Conservation (phyloP, 2,797 vertebrate genomes). For the Tarsius wallacei region DNA sequence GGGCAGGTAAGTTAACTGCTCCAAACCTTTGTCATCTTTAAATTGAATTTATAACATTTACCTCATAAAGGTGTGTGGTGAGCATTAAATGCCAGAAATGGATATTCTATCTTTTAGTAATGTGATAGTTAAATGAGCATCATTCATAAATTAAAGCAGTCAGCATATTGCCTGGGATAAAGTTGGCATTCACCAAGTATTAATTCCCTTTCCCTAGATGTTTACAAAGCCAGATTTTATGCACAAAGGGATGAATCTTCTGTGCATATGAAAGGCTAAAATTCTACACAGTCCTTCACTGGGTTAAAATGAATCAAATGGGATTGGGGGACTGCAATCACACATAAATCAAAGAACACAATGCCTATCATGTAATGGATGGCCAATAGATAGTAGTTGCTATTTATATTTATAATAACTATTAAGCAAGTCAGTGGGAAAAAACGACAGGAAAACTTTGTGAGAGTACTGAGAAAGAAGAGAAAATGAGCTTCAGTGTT, state of each 20-base stretch:
- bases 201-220: conserved; percentile 13
- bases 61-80: neutral
- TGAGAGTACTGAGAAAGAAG: neutral
- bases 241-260: neutral
- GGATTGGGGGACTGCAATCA: conserved; percentile 39
- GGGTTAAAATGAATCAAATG: neutral
- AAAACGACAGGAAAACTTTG: neutral
- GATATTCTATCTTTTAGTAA: conserved; percentile 46
- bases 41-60: conserved; percentile 43
- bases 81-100: conserved; percentile 52
- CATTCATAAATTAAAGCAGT: conserved; percentile 52
- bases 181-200: neutral
- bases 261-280: neutral
- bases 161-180: neutral
- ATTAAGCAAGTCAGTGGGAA: neutral
- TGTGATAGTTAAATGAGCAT: conserved; percentile 41
- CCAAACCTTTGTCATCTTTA: conserved; percentile 18
- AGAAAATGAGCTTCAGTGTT: neutral
- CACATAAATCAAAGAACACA: neutral
- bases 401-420: neutral
- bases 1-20: neutral
- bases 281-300: neutral
- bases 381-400: neutral
- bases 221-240: conserved; percentile 9
- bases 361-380: neutral